Conservation (phyloP, 1,140 invertebrate species). For the Philopotamus ludificatus region DNA sequence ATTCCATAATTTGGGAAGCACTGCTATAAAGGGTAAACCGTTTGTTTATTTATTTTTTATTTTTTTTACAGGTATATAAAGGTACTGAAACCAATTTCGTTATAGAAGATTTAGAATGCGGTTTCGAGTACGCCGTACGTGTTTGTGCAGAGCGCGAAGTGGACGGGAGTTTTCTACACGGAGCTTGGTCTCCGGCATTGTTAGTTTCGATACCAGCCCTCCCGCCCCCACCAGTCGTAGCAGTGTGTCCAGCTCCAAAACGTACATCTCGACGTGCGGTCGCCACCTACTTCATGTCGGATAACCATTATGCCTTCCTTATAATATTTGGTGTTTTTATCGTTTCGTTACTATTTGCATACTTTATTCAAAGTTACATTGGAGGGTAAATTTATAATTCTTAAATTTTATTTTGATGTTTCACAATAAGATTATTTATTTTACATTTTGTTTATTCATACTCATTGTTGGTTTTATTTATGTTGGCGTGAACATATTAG, state of each 20-base stretch:
- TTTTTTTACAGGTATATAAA: conserved; percentile 63
- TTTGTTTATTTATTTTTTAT: not conserved
- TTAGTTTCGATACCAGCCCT: conserved; percentile 36
- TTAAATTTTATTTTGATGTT: not conserved
- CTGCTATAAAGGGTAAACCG: too few species aligned
- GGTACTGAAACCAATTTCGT: conserved; percentile 65
- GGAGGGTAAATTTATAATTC: conserved; percentile 42
- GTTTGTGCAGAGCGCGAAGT: conserved; percentile 70
- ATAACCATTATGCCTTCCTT: conserved; percentile 65
- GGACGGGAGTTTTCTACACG: conserved; percentile 58
- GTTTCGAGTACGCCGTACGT: conserved; percentile 69
- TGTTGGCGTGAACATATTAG: not conserved
- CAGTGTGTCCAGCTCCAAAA: conserved; percentile 42
- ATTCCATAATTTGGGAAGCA: too few species aligned
- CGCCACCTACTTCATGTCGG: conserved; percentile 56
- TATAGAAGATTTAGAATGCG: conserved; percentile 66
- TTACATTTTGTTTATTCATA: not conserved
- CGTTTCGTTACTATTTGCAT: conserved; percentile 63
- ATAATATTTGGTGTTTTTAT: conserved; percentile 63
- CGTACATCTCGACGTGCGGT: conserved; percentile 43
- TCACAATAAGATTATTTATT: not conserved
- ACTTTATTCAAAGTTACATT: conserved; percentile 57
- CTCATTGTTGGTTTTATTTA: not conserved
- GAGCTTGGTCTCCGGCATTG: conserved; percentile 60
- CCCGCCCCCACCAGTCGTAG: conserved; percentile 32